Percentiles rank a stretch among this genome's conserved stretches.
Evolutionary conservation across 1,140 invertebrate species (phyloP).

Genomic region (Drosophila navojoa): DNA sequence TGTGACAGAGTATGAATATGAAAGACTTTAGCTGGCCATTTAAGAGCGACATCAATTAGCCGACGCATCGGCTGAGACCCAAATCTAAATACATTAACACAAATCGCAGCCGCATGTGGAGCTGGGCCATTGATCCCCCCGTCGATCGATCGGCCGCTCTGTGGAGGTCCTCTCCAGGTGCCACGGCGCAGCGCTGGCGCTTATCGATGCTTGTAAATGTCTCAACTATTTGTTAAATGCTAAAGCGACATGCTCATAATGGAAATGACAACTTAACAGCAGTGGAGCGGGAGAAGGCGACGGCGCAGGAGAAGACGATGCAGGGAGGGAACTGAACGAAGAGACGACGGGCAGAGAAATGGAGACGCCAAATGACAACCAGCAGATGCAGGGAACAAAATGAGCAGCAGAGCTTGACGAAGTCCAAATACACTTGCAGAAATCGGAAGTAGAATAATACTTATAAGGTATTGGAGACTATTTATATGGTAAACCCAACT

Average conservation of each 20-base stretch:
- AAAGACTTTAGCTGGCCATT: constrained; percentile 64
- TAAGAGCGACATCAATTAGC: constrained; percentile 74
- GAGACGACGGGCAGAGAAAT: neutral
- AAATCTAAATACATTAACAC: constrained; percentile 75
- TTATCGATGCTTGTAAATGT: constrained; percentile 82
- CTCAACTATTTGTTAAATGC: constrained; percentile 84
- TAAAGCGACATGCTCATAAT: constrained; percentile 83
- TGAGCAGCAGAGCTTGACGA: neutral
- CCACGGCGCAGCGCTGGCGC: neutral
- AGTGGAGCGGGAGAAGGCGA: neutral
- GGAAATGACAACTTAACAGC: constrained; percentile 83
- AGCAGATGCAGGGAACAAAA: neutral
- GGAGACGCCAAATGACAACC: constrained; percentile 11
- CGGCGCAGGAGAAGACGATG: neutral
- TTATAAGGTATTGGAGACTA: neutral
- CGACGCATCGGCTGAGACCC: constrained; percentile 30
- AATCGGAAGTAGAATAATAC: neutral
- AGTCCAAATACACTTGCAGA: constrained; percentile 7
- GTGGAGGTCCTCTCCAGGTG: neutral
- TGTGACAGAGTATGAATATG: constrained; percentile 69
- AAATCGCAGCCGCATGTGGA: constrained; percentile 63
- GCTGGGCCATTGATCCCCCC: constrained; percentile 27
- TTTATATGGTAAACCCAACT: too few relatives aligned
- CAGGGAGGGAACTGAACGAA: neutral
- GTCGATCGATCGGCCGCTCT: neutral